These are phyloP conservation scores for Potamarius usumacintae DNA, from an alignment of 2,113 vertebrate species.

Conservation along the genomic window DNA sequence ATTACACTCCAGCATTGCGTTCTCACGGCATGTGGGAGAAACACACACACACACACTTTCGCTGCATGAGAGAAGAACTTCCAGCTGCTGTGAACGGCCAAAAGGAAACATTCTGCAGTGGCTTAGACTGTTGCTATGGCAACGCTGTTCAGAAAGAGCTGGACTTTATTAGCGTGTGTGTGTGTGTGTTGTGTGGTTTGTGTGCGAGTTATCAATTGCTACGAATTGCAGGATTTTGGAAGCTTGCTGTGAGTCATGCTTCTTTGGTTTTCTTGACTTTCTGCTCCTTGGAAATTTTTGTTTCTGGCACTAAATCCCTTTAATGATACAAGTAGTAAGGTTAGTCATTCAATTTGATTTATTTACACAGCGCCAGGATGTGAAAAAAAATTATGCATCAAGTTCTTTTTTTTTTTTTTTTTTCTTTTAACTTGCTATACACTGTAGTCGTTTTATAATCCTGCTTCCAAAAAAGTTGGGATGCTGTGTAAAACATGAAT, in stretches of 20 bases:
- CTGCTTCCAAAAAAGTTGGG: no score
- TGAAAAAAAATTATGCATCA: background rate
- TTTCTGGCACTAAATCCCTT: background rate
- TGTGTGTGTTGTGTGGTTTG: background rate
- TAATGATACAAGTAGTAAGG: background rate
- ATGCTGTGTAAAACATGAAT: no score
- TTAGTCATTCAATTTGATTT: background rate
- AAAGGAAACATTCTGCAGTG: constrained; percentile 34
- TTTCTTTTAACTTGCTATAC: background rate
- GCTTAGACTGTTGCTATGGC: constrained; percentile 36
- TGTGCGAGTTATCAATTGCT: constrained; percentile 9
- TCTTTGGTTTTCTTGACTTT: background rate
- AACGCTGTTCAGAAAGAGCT: constrained; percentile 45
- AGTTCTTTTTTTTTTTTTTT: no score
- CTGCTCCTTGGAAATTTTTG: background rate
- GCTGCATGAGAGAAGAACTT: constrained; percentile 47
- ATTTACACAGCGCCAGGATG: background rate
- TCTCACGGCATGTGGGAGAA: constrained; percentile 48
- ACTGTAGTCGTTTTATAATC: background rate
- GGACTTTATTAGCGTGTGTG: constrained; percentile 17
- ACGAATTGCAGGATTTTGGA: constrained; percentile 8
- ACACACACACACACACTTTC: constrained; percentile 35
- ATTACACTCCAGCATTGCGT: constrained; percentile 18
- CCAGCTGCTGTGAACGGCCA: constrained; percentile 47
- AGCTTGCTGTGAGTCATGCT: background rate